phyloP scores from a whole-genome alignment of 2,888 invertebrate genomes.

The Caenorhabditis sp. region DNA sequence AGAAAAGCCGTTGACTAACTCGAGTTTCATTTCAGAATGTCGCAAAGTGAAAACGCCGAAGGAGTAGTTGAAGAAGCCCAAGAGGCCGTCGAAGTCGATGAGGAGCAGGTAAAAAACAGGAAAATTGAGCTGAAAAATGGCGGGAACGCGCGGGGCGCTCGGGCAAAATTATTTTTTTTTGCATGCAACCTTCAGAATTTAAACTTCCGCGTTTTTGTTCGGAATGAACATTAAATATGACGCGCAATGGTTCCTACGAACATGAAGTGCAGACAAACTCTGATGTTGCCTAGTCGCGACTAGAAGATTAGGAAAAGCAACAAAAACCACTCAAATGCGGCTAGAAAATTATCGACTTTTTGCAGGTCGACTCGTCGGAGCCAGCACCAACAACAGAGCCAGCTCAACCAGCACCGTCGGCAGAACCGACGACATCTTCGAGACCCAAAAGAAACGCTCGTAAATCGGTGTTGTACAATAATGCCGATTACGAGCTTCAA shows the following conservation, averaged over 20 bases:
- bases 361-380: not conserved
- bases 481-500: conserved; percentile 56
- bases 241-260: conserved; percentile 5
- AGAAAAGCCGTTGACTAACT: too few species aligned
- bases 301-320: not conserved
- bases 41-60: too few species aligned
- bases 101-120: too few species aligned
- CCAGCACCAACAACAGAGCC: not conserved
- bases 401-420: not conserved
- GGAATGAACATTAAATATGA: conserved; percentile 6
- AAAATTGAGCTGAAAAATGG: too few species aligned
- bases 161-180: conserved; percentile 8
- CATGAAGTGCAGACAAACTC: not conserved
- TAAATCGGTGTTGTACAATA: conserved; percentile 59
- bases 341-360: conserved; percentile 3
- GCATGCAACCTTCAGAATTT: not conserved
- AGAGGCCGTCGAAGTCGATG: too few species aligned
- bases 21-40: too few species aligned
- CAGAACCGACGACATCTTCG: not conserved
- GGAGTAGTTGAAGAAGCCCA: too few species aligned
- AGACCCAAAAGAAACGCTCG: conserved; percentile 58
- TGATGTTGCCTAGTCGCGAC: not conserved
- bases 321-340: not conserved
- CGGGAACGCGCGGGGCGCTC: too few species aligned
- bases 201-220: conserved; percentile 9